Evolutionary conservation across 2,888 invertebrate species (phyloP), one percentile per base, ranked within the genome.

Genomic region (Listrodromus nycthemerus): DNA sequence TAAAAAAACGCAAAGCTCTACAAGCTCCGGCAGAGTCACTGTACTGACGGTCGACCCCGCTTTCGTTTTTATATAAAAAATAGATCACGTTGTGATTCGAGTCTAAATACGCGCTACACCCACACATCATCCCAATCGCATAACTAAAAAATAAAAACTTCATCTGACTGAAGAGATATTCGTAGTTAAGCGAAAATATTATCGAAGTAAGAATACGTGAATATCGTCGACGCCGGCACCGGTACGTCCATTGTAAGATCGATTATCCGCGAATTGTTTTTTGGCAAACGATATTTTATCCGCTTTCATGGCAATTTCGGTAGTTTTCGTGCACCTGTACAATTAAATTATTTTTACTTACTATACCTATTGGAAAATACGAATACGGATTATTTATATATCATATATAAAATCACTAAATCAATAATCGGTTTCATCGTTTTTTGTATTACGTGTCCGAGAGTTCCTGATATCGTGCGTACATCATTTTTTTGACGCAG

Each of bases 401-500:
- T 63, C 33, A 52, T 52, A 52, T 50, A 52, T 52, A 52, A 52
- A 58, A 58, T 24, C 48, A 45, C n/a, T 24, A 73, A 69, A 74
- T 66, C 52, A 27, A 61, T 24, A 30, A 41, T 55, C 55, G 55
- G 19, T 69, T 30, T 77, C 58, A 67, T 48, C 7, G 16, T n/a
- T 63, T 33, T 50, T 58, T 30, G 33, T 77, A 85, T 91, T 92
- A 93, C 88, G 92, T 95, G 67, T 96, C 96, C 1, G 96, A 95
- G 27, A 97, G 94, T 93, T 98, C 98, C 92, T 97, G 97, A 92
- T 97, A 98, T 90, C 98, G 95, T 0, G 97, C 97, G 90, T 97
- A 96, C 96, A 98, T 97, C 92, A 97, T 96, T 93, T 98, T 97
- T 92, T 98, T 97, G 0, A 98, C 98, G 82, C 97, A 97, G 90